phyloP scores from a whole-genome alignment of 2,113 vertebrate species.

The Pterocles orientalis region DNA sequence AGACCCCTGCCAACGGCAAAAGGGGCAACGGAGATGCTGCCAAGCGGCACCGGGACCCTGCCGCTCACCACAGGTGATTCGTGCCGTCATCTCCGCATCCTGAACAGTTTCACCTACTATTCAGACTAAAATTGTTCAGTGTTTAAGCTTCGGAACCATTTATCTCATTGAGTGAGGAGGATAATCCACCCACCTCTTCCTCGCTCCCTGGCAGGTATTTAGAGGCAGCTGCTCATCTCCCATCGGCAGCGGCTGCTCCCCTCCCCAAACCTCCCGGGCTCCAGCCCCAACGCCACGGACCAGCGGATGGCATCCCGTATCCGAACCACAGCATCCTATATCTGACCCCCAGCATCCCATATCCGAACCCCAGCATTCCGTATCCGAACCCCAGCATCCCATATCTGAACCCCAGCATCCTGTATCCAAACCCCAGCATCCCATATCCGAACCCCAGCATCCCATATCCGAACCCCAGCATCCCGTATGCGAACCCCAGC shows the following conservation, averaged over 20 bases:
- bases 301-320: not conserved
- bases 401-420: not conserved
- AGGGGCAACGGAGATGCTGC: not conserved
- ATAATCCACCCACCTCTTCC: constrained; percentile 70
- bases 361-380: not conserved
- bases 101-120: constrained; percentile 50
- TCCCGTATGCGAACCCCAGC: not conserved
- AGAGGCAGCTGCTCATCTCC: constrained; percentile 57
- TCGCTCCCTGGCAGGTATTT: constrained; percentile 65
- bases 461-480: not conserved
- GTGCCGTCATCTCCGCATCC: not conserved
- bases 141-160: constrained; percentile 62
- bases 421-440: too few relatives aligned
- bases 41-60: not conserved
- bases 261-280: not conserved
- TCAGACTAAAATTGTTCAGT: constrained; percentile 61
- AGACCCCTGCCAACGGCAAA: not conserved
- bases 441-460: not conserved
- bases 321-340: not conserved
- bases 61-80: not conserved
- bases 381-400: too few relatives aligned
- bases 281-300: not conserved
- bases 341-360: not conserved
- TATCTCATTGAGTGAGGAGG: constrained; percentile 71
- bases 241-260: not conserved